Evolutionary conservation across 2,113 vertebrate species (phyloP).

Genomic region (Ahaetulla prasina): DNA sequence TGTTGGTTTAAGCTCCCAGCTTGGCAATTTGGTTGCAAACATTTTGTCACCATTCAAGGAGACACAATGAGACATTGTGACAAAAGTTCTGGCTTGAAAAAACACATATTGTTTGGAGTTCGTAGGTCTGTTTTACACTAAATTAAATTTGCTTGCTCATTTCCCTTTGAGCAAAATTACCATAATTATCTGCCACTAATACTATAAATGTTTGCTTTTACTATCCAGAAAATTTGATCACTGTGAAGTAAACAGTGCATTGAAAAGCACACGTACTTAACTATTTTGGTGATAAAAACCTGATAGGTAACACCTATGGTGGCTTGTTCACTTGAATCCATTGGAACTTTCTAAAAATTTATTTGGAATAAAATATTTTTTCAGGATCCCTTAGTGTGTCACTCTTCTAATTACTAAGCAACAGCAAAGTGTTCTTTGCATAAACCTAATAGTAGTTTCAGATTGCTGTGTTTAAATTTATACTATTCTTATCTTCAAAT

Average conservation of each 20-base stretch:
- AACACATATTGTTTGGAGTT: background rate
- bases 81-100: background rate
- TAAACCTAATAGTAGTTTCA: background rate
- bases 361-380: background rate
- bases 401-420: background rate
- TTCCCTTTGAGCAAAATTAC: conserved; percentile 10
- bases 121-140: background rate
- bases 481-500: background rate
- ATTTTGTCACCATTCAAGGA: too few relatives aligned
- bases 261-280: background rate
- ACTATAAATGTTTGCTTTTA: conserved; percentile 12
- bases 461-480: background rate
- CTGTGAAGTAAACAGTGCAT: background rate
- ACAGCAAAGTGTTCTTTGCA: background rate
- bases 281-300: background rate
- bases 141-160: conserved; percentile 12
- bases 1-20: too few relatives aligned
- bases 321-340: background rate
- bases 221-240: background rate
- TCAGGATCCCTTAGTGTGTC: background rate
- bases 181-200: conserved; percentile 17
- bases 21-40: too few relatives aligned
- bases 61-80: too few relatives aligned
- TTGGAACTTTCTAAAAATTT: background rate
- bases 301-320: background rate